Conservation (phyloP, 2,113 vertebrate genomes). For the Hypocryptadius cinnamomeus region DNA sequence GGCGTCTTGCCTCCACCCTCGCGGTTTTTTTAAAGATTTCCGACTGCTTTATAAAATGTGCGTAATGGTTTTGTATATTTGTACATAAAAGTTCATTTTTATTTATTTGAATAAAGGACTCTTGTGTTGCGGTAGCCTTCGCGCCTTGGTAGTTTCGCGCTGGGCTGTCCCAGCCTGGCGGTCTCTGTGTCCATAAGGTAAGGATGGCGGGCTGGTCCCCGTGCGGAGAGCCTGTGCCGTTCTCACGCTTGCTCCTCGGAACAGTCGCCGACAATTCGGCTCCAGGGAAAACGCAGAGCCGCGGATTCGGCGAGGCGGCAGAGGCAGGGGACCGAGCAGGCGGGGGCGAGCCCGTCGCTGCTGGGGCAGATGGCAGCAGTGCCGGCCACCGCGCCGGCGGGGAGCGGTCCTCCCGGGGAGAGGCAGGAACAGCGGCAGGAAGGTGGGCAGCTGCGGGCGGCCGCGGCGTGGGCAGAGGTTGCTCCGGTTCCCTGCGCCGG, state of each 20-base stretch:
- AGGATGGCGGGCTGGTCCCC: not conserved
- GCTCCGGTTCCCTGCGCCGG: too few relatives aligned
- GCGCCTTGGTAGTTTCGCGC: not conserved
- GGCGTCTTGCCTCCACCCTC: not conserved
- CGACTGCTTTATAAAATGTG: not conserved
- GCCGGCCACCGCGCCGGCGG: not conserved
- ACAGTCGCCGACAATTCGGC: accelerated
- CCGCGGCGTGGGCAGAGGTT: not conserved
- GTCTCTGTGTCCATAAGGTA: not conserved
- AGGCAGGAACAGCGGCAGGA: not conserved
- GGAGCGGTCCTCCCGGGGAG: not conserved
- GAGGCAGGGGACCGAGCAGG: not conserved
- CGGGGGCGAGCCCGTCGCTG: not conserved
- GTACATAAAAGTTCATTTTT: conserved; percentile 16
- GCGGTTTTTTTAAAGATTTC: not conserved
- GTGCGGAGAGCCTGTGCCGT: not conserved
- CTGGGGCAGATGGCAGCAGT: not conserved
- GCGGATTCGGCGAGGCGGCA: not conserved
- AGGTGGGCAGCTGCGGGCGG: not conserved
- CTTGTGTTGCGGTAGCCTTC: not conserved
- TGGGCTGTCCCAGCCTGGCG: not conserved
- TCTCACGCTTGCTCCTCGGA: not conserved
- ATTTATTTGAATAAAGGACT: conserved; percentile 57
- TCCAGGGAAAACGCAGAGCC: not conserved
- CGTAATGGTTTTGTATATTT: conserved; percentile 5